Base-by-base conservation (phyloP, 2,888 invertebrate genomes). In the Acholoe squamosa region DNA sequence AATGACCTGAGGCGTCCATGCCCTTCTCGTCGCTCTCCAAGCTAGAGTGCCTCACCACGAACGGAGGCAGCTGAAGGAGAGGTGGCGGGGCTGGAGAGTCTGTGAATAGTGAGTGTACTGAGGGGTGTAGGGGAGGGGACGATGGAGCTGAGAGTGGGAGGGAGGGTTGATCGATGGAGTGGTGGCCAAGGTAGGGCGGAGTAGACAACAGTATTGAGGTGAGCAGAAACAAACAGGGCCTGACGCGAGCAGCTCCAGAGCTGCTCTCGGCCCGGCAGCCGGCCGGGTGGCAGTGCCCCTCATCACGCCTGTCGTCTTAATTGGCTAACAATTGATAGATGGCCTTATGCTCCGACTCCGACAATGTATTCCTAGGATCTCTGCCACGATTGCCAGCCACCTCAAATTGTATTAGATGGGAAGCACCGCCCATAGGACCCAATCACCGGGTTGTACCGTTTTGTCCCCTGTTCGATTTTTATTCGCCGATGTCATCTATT, bases 121-220 rank as follows among this genome's bases (percentile, higher is more conserved):
- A 43, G 34, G 5, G 22, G 0, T 34, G 3, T 0, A 1, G n/a
- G 33, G 33, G 80, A 80, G 61, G 19, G 22, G 54, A 14, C 19
- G 54, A 22, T 33, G 43, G 80, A 34, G 43, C 1, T 0, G 3
- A 76, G 76, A n/a, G n/a, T 5, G 61, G 61, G 61, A 3, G 71
- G 71, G 28, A 3, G 71, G 25, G 71, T 0, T 71, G 71, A 71
- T 71, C 28, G 71, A 71, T 71, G 25, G 71, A 71, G 71, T 28
- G 71, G 61, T 3, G 61, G 61, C 3, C 12, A n/a, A n/a, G 61
- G 61, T 61, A n/a, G 61, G 61, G 71, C 14, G 28, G 71, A 0
- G 71, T 28, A 28, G 71, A 71, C 71, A 71, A 25, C 71, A 71
- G 31, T 71, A 71, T 71, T 71, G 71, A 71, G 71, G 71, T 14